A percentile compares a stretch with the other conserved stretches of the same genome.
phyloP scores from a whole-genome alignment of 2,113 vertebrate genomes.

The Alligator sinensis region DNA sequence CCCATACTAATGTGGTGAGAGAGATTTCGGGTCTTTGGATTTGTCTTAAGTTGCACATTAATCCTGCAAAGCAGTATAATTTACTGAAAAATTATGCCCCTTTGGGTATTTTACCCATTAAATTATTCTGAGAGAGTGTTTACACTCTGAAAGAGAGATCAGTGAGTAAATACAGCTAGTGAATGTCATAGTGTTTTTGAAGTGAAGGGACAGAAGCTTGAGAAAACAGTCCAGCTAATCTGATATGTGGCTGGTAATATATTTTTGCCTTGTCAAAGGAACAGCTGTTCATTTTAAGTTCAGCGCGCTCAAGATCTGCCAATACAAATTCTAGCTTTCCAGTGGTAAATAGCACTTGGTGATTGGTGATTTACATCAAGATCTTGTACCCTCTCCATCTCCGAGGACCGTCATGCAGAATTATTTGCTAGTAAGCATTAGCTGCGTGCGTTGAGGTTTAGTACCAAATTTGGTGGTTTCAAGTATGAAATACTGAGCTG shows the following conservation, averaged over 20 bases:
- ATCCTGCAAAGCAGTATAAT: background rate
- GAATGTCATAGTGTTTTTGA: background rate
- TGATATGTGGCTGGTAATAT: too few relatives aligned
- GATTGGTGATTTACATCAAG: too few relatives aligned
- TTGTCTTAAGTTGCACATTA: background rate
- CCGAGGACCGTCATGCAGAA: background rate
- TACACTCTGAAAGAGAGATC: background rate
- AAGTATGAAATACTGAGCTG: background rate
- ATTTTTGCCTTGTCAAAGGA: too few relatives aligned
- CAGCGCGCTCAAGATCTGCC: too few relatives aligned
- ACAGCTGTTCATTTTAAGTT: too few relatives aligned
- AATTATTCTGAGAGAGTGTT: background rate
- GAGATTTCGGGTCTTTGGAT: background rate
- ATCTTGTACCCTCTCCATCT: background rate
- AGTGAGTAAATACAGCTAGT: background rate
- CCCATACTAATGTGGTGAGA: background rate
- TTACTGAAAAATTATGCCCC: background rate
- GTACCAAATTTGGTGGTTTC: background rate
- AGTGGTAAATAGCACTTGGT: too few relatives aligned
- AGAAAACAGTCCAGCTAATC: too few relatives aligned
- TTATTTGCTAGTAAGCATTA: background rate
- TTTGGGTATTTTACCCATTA: background rate
- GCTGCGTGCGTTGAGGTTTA: background rate
- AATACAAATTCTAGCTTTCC: too few relatives aligned
- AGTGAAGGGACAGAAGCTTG: background rate